Evolutionary conservation across 2,888 invertebrate genomes (phyloP).

Genomic region (Rhagophthalmus giganteus): DNA sequence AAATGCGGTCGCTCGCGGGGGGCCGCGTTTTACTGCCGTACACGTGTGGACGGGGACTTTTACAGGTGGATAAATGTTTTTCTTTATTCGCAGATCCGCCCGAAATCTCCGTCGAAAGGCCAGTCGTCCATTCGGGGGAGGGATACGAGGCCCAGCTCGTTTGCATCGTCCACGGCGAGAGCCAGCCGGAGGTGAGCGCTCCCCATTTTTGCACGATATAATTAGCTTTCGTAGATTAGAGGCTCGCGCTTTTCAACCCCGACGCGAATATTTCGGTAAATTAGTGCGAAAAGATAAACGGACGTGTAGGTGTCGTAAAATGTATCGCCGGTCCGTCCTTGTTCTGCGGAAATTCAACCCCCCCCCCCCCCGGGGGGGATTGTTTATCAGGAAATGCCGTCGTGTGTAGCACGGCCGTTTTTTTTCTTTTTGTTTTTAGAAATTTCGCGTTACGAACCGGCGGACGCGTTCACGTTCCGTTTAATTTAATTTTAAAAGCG

Average conservation of each 20-base stretch:
- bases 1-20: slow-evolving; percentile 17
- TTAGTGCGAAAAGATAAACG: not conserved
- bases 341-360: no score
- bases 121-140: slow-evolving; percentile 68
- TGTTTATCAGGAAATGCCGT: no score
- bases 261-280: not conserved
- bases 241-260: not conserved
- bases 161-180: slow-evolving; percentile 70
- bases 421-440: no score
- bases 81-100: slow-evolving; percentile 59
- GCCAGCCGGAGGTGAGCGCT: slow-evolving; percentile 64
- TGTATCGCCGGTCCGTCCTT: no score
- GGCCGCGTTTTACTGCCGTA: slow-evolving; percentile 14
- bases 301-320: no score
- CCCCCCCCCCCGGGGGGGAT: no score
- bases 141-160: slow-evolving; percentile 69
- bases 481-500: no score
- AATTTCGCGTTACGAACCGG: no score
- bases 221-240: not conserved
- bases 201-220: not conserved
- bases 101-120: slow-evolving; percentile 64
- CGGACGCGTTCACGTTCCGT: no score
- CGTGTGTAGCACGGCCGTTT: no score
- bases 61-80: slow-evolving; percentile 24
- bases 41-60: slow-evolving; percentile 15